phyloP scores from a whole-genome alignment of 2,797 vertebrate genomes.

The Sebastolobus altivelis region DNA sequence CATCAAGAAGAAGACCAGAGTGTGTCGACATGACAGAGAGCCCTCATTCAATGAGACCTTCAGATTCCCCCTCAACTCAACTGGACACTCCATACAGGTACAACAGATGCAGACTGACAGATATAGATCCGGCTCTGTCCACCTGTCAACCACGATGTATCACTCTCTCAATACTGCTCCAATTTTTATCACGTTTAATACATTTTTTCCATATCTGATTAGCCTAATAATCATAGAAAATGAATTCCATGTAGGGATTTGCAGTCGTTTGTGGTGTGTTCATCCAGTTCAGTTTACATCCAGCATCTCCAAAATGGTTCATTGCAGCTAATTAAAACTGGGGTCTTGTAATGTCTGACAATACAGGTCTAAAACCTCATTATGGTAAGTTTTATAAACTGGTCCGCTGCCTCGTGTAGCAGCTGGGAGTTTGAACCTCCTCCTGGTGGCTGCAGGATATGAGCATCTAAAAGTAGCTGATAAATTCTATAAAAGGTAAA shows the following conservation, averaged over 20 bases:
- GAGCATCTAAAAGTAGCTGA: constrained; percentile 7
- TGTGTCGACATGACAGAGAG: constrained; percentile 96
- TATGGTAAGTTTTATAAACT: constrained; percentile 10
- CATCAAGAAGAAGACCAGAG: constrained; percentile 98
- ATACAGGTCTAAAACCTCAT: constrained; percentile 9
- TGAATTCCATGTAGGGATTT: neutral
- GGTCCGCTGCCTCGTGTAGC: neutral
- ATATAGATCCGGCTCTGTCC: neutral
- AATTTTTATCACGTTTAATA: neutral
- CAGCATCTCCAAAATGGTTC: neutral
- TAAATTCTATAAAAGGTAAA: neutral
- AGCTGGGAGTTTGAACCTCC: constrained; percentile 9
- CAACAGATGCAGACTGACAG: neutral
- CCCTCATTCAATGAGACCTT: constrained; percentile 99
- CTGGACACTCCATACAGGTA: constrained; percentile 98
- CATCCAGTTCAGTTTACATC: neutral
- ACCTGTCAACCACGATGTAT: neutral
- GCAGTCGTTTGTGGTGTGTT: neutral
- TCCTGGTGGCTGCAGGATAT: neutral
- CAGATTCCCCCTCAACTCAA: constrained; percentile 94
- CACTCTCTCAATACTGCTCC: neutral
- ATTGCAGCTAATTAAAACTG: constrained; percentile 7
- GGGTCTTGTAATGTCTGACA: neutral
- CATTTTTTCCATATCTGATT: neutral
- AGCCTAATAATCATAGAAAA: neutral